Percentiles rank a stretch among this genome's conserved stretches.
Evolutionary conservation across 2,113 vertebrate genomes (phyloP).

Genomic region (Tychaedon coryphoeus): DNA sequence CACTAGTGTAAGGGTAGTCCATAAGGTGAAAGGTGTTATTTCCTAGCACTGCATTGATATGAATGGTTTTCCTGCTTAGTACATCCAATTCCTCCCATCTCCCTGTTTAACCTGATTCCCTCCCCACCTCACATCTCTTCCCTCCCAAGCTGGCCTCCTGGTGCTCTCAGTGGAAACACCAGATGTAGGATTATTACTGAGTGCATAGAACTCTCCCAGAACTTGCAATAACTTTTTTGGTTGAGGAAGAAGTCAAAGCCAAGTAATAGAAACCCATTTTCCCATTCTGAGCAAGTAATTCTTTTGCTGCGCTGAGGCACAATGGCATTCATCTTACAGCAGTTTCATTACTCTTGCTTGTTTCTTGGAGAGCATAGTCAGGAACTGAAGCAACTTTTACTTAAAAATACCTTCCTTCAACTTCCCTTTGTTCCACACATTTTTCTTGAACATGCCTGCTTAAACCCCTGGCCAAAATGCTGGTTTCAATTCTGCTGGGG

Average conservation of each 20-base stretch:
- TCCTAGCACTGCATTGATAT: neutral
- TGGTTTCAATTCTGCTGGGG: neutral
- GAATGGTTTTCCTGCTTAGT: neutral
- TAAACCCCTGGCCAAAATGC: neutral
- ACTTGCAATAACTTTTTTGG: neutral
- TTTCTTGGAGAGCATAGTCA: neutral
- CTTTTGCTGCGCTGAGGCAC: neutral
- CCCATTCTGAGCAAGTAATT: neutral
- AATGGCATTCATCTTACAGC: neutral
- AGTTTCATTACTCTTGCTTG: neutral
- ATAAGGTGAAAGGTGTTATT: neutral
- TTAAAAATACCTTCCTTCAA: neutral
- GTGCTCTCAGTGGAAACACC: neutral
- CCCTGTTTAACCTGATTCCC: accelerated
- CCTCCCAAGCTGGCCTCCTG: accelerated
- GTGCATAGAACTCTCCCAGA: neutral
- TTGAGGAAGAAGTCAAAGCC: neutral
- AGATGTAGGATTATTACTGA: neutral
- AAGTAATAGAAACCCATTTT: neutral
- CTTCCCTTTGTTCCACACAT: neutral
- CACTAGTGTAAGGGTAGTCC: neutral
- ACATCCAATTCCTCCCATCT: neutral
- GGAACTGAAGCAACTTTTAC: neutral
- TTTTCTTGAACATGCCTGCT: neutral
- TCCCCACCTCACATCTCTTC: accelerated